These are phyloP conservation scores for Planiliza haematocheilus DNA, from an alignment of 2,113 vertebrate species.

Conservation along the genomic window DNA sequence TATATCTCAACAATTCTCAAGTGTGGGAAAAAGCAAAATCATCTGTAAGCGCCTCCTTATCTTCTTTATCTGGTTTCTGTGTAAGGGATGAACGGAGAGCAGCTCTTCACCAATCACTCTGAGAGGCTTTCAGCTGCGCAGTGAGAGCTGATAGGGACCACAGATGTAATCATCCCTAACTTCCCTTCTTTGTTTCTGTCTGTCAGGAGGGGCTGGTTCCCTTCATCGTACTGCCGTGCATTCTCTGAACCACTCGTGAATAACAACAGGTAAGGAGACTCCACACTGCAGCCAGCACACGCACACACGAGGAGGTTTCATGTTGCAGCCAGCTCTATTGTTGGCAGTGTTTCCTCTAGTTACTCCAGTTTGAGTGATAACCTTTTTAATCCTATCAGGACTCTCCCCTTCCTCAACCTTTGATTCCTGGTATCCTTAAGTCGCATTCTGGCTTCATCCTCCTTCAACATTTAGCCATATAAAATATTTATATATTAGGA, in stretches of 20 bases:
- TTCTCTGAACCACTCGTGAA: conserved; percentile 87
- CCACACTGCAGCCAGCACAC: conserved; percentile 44
- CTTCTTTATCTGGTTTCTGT: not conserved
- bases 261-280: conserved; percentile 84
- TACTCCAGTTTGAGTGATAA: conserved; percentile 55
- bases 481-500: not conserved
- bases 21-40: too few species aligned
- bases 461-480: not conserved
- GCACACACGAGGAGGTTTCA: conserved; percentile 60
- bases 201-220: conserved; percentile 96
- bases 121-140: conserved; percentile 20
- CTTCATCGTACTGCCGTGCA: conserved; percentile 89
- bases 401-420: conserved; percentile 56
- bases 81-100: not conserved
- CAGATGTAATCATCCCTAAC: conserved; percentile 33
- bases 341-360: conserved; percentile 64
- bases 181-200: conserved; percentile 42
- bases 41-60: too few species aligned
- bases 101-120: conserved; percentile 13
- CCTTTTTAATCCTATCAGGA: conserved; percentile 50
- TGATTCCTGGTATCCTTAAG: conserved; percentile 55
- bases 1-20: too few species aligned
- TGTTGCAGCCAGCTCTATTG: conserved; percentile 69
- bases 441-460: not conserved
- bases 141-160: not conserved